phyloP scores from a whole-genome alignment of 2,888 invertebrate genomes.

The Drosophila mettleri region DNA sequence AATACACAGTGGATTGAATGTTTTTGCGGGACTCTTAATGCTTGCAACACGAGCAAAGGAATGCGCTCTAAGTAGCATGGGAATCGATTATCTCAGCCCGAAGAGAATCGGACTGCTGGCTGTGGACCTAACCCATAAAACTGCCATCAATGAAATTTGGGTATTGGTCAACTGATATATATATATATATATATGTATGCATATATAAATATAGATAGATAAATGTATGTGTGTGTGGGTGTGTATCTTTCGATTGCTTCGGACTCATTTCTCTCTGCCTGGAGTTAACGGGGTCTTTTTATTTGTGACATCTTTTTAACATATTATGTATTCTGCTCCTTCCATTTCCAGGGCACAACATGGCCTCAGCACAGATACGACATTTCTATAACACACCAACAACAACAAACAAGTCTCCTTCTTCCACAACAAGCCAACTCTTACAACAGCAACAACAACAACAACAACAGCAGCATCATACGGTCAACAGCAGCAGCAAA shows the following conservation, averaged over 20 bases:
- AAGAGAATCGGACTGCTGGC: conserved; percentile 10
- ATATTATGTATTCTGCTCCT: conserved; percentile 34
- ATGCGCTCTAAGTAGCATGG: conserved; percentile 33
- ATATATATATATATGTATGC: neutral
- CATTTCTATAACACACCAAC: conserved; percentile 84
- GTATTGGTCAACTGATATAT: conserved; percentile 23
- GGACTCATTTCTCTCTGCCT: conserved; percentile 1
- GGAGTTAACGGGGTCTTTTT: conserved; percentile 10
- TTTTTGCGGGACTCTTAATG: conserved; percentile 44
- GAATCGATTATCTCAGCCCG: conserved; percentile 58
- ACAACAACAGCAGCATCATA: conserved; percentile 52
- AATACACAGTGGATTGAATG: conserved; percentile 55
- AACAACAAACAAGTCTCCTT: conserved; percentile 70
- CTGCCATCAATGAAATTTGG: conserved; percentile 40
- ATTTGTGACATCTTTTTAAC: conserved; percentile 47
- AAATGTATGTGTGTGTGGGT: conserved; percentile 1
- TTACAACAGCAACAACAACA: conserved; percentile 47
- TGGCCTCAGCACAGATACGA: conserved; percentile 85
- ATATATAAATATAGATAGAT: neutral
- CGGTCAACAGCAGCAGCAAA: conserved; percentile 52
- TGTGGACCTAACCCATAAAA: conserved; percentile 34
- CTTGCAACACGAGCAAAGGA: conserved; percentile 19
- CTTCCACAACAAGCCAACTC: conserved; percentile 73
- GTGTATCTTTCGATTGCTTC: conserved; percentile 24
- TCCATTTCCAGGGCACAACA: conserved; percentile 84